Conservation (phyloP, 2,113 vertebrate genomes). For the Parus major region DNA sequence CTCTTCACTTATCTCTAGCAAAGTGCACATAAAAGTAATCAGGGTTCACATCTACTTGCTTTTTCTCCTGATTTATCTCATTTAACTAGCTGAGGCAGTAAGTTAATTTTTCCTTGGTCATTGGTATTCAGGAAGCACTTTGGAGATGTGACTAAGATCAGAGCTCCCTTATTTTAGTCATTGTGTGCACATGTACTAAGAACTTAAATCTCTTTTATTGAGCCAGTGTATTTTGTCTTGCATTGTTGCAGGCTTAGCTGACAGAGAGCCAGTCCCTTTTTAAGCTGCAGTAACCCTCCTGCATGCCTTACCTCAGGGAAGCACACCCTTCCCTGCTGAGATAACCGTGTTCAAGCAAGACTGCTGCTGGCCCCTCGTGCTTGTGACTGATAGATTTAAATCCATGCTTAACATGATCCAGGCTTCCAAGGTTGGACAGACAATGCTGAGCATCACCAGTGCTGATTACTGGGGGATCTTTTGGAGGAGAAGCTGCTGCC, state of each 20-base stretch:
- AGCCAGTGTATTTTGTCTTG: constrained; percentile 5
- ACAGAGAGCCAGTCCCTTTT: neutral
- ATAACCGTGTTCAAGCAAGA: neutral
- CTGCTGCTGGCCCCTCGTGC: neutral
- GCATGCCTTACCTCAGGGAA: neutral
- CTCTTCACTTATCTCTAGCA: neutral
- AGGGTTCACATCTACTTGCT: neutral
- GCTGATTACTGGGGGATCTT: neutral
- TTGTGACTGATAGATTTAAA: neutral
- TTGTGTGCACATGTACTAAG: neutral
- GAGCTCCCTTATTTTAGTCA: neutral
- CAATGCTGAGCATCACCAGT: neutral
- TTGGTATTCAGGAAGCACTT: constrained; percentile 22
- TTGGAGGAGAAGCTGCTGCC: neutral
- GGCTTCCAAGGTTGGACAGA: neutral
- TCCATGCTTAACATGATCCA: neutral
- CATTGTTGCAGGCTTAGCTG: constrained; percentile 24
- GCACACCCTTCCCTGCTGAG: neutral
- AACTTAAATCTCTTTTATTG: constrained; percentile 22
- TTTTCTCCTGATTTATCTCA: neutral
- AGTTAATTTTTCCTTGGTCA: constrained; percentile 5
- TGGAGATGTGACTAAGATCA: constrained; percentile 1
- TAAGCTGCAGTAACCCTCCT: neutral
- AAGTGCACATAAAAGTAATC: neutral
- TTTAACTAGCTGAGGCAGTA: neutral